Percentiles rank a stretch among this genome's conserved stretches.
phyloP scores from a whole-genome alignment of 2,113 vertebrate genomes.

The Psittacus erithacus region DNA sequence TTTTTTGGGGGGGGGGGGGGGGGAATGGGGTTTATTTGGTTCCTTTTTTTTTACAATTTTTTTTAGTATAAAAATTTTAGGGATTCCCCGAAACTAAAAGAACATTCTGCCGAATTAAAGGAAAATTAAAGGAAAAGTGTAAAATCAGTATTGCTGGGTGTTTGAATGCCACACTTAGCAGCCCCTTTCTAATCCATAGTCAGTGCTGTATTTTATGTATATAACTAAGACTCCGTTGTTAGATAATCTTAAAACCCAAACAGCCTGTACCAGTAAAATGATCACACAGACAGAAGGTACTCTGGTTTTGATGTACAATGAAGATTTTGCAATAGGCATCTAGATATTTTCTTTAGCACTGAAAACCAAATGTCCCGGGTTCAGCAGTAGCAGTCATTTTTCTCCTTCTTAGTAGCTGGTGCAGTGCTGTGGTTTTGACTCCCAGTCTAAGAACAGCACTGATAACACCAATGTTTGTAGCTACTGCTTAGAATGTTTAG shows the following conservation, averaged over 20 bases:
- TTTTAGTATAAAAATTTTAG: conserved; percentile 77
- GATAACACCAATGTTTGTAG: no score
- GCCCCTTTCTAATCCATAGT: conserved; percentile 65
- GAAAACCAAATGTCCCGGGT: background rate
- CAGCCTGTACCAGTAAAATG: background rate
- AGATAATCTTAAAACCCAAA: conserved; percentile 47
- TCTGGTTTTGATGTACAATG: background rate
- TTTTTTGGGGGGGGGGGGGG: conserved; percentile 10
- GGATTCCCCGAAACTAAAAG: conserved; percentile 78
- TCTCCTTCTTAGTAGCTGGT: no score
- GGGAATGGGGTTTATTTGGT: conserved; percentile 48
- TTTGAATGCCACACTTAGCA: conserved; percentile 73
- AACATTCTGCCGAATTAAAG: conserved; percentile 76
- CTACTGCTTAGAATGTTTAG: no score
- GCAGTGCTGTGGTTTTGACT: no score
- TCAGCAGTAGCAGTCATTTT: no score
- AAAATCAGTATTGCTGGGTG: conserved; percentile 77
- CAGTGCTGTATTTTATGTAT: conserved; percentile 71
- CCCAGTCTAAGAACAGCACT: no score
- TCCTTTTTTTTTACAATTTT: conserved; percentile 77
- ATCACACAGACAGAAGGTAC: background rate
- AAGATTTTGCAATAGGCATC: background rate
- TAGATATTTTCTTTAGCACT: background rate
- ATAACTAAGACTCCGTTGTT: conserved; percentile 48
- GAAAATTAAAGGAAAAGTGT: conserved; percentile 74